phyloP scores from a whole-genome alignment of 2,797 vertebrate species.

The Stomatorhinus walkeri region DNA sequence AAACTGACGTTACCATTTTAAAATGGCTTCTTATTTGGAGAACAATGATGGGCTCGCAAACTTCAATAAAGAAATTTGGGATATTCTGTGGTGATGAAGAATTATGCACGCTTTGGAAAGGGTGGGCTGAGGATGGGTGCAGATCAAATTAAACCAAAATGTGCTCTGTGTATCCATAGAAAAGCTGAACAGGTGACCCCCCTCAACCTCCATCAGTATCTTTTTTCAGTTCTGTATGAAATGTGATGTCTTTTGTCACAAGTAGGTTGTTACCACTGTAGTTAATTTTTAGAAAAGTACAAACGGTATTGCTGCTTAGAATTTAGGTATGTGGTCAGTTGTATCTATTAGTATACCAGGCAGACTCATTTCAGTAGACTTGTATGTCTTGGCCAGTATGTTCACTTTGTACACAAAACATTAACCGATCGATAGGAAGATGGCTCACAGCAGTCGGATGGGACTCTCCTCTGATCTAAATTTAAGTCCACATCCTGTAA shows the following conservation, averaged over 20 bases:
- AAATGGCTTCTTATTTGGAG: slow-evolving; percentile 20
- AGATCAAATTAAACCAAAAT: background rate
- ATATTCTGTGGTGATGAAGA: background rate
- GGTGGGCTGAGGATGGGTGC: background rate
- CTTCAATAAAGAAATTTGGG: background rate
- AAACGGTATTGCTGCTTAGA: background rate
- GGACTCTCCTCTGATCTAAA: background rate
- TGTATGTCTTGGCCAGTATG: background rate
- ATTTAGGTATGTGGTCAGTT: background rate
- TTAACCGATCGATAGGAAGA: background rate
- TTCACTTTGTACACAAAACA: background rate
- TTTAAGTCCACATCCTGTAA: background rate
- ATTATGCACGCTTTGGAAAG: background rate
- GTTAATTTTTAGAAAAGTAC: background rate
- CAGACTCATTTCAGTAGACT: background rate
- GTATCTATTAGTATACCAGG: background rate
- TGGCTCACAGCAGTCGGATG: background rate
- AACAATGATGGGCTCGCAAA: background rate
- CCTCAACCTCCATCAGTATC: background rate
- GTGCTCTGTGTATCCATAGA: background rate
- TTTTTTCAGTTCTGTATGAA: background rate
- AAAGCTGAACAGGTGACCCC: background rate
- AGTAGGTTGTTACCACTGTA: background rate
- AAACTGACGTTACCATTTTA: background rate
- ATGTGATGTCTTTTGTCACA: background rate